Percentiles rank a stretch among this genome's conserved stretches.
Conservation (phyloP, 2,888 invertebrate genomes). For the Leptinotarsa rubiginosa region DNA sequence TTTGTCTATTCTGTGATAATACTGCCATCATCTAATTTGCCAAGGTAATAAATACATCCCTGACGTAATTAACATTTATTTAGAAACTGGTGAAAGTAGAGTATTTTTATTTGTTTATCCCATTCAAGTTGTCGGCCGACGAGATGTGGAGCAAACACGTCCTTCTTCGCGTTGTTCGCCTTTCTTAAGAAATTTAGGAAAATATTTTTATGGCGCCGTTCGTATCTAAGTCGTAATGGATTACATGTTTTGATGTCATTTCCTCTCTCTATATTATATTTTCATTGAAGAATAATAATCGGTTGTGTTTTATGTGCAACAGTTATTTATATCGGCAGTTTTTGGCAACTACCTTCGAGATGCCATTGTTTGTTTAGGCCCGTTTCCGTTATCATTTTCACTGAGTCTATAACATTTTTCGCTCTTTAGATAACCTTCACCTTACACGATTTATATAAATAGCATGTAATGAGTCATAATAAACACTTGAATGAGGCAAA, state of each 20-base stretch:
- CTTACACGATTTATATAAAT: conserved; percentile 18
- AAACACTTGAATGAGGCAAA: background rate
- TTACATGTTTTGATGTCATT: background rate
- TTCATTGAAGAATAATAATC: background rate
- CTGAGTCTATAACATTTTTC: background rate
- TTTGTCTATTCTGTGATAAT: conserved; percentile 51
- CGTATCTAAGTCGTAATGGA: background rate
- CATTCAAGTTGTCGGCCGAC: conserved; percentile 8
- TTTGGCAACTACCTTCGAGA: conserved; percentile 1
- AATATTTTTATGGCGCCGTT: background rate
- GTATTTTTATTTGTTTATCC: conserved; percentile 9
- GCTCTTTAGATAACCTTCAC: conserved; percentile 5
- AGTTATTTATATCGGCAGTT: conserved; percentile 1
- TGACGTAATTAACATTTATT: background rate
- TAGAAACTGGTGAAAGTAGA: background rate
- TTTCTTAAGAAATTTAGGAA: conserved; percentile 1
- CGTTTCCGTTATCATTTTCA: conserved; percentile 11
- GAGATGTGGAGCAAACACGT: conserved; percentile 24
- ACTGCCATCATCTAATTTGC: conserved; percentile 36
- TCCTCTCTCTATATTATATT: background rate
- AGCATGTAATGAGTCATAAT: conserved; percentile 12
- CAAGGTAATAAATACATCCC: conserved; percentile 39
- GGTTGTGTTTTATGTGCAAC: background rate
- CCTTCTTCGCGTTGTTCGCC: conserved; percentile 11
- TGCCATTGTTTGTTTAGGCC: conserved; percentile 6